These are phyloP conservation scores for Pomacea maculata DNA, from an alignment of 1,140 invertebrate species.

Conservation along the genomic window DNA sequence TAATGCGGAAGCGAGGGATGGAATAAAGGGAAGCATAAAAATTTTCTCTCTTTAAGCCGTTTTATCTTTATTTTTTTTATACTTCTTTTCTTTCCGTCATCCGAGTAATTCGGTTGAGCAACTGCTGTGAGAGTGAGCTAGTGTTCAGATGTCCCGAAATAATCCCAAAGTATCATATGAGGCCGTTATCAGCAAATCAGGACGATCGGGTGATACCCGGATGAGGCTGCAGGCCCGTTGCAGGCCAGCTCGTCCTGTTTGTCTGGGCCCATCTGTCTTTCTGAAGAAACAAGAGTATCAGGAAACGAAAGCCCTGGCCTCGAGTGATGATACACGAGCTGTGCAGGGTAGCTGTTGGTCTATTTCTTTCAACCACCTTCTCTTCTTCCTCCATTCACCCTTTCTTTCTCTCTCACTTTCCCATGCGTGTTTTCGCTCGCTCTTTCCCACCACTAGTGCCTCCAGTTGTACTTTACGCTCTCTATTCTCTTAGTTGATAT, in stretches of 20 bases:
- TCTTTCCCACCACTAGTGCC: background rate
- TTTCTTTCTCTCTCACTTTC: background rate
- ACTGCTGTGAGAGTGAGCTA: no score
- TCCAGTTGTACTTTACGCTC: background rate
- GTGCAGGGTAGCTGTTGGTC: background rate
- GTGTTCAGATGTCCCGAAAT: no score
- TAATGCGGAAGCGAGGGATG: background rate
- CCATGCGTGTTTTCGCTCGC: background rate
- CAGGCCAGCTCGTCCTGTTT: background rate
- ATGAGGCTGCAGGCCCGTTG: background rate
- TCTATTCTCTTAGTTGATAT: no score
- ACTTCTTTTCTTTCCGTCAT: no score
- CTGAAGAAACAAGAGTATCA: background rate
- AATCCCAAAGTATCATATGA: no score
- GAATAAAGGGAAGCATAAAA: no score
- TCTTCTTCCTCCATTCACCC: background rate
- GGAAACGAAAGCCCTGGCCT: background rate
- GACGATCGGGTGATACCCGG: background rate
- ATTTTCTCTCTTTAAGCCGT: no score
- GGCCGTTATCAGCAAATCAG: no score
- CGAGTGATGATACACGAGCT: background rate
- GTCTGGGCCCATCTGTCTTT: background rate
- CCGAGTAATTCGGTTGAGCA: no score
- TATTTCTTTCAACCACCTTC: background rate
- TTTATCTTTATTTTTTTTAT: no score